These are phyloP conservation scores for Melangyna quadrimaculata DNA, from an alignment of 2,888 invertebrate species.

Conservation along the genomic window DNA sequence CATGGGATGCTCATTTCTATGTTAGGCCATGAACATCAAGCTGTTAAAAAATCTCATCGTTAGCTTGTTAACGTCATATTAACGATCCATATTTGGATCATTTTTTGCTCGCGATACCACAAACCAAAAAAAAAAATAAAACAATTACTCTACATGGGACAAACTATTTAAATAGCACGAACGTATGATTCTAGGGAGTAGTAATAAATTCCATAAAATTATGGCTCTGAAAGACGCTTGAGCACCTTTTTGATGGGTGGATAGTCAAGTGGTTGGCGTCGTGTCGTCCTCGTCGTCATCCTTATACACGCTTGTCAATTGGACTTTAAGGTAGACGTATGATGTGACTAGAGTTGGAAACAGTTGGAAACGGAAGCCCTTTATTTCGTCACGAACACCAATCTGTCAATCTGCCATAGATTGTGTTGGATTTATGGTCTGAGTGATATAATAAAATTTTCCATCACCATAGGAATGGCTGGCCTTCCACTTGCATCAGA, in stretches of 20 bases:
- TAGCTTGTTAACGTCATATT: slow-evolving; percentile 26
- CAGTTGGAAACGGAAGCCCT: slow-evolving; percentile 58
- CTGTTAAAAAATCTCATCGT: not conserved
- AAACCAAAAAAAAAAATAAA: not conserved
- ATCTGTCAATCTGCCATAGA: slow-evolving; percentile 65
- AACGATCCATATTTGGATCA: slow-evolving; percentile 36
- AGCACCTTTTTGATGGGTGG: slow-evolving; percentile 26
- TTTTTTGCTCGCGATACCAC: not conserved
- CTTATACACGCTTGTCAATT: slow-evolving; percentile 24
- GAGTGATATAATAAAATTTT: slow-evolving; percentile 66
- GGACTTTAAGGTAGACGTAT: slow-evolving; percentile 23
- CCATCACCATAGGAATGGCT: slow-evolving; percentile 8
- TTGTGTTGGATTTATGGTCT: slow-evolving; percentile 67
- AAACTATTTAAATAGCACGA: slow-evolving; percentile 41
- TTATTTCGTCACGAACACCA: slow-evolving; percentile 57
- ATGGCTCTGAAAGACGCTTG: slow-evolving; percentile 35
- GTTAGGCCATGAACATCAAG: not conserved
- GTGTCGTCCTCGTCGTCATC: not conserved
- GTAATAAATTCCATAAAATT: slow-evolving; percentile 57
- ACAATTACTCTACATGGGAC: not conserved
- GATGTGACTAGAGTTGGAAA: slow-evolving; percentile 25
- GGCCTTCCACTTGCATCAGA: not conserved
- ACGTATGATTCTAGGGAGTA: slow-evolving; percentile 20
- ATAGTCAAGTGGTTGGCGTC: not conserved
- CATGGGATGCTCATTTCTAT: not conserved